These are phyloP conservation scores for Cynopterus sphinx DNA, from an alignment of 2,797 vertebrate species.

Conservation along the genomic window DNA sequence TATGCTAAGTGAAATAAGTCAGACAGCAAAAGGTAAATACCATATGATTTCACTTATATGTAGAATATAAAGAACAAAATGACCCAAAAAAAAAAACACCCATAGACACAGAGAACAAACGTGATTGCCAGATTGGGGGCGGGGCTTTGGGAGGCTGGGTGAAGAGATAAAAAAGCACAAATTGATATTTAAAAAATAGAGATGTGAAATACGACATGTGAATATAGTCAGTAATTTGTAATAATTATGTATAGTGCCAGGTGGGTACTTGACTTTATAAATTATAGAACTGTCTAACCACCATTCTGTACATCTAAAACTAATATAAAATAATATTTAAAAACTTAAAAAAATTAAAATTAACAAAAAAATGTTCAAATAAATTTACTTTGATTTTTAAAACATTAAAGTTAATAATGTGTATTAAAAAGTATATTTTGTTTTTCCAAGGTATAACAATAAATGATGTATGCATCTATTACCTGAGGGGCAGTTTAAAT, in stretches of 20 bases:
- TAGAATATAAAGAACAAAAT: background rate
- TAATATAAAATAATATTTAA: background rate
- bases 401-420: background rate
- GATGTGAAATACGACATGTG: too few relatives aligned
- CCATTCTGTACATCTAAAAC: background rate
- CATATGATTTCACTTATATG: background rate
- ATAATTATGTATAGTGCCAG: too few relatives aligned
- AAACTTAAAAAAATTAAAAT: background rate
- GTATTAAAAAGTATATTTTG: background rate
- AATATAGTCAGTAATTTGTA: too few relatives aligned
- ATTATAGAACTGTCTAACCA: too few relatives aligned
- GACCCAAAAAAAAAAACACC: background rate
- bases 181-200: too few relatives aligned
- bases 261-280: too few relatives aligned
- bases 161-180: too few relatives aligned
- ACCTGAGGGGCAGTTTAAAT: background rate
- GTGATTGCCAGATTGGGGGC: too few relatives aligned
- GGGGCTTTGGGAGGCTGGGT: too few relatives aligned
- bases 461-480: background rate
- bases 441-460: constrained; percentile 6
- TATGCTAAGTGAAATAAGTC: background rate
- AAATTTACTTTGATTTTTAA: background rate
- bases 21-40: too few relatives aligned
- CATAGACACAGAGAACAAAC: background rate
- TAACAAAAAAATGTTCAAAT: background rate